Evolutionary conservation across 2,888 invertebrate genomes (phyloP).

Genomic region (Tubulanus polymorphus): DNA sequence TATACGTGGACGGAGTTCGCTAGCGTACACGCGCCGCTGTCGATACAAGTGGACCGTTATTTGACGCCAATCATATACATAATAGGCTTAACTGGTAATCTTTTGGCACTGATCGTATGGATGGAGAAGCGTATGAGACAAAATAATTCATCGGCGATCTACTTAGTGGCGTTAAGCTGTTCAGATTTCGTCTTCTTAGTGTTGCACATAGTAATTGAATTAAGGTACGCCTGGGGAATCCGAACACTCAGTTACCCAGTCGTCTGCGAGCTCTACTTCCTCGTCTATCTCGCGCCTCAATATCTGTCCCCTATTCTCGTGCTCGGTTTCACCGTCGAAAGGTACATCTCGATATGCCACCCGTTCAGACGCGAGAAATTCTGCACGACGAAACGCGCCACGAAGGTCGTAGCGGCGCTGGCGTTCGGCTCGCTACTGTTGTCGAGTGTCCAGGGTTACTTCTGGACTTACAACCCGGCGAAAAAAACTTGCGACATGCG

Average conservation of each 20-base stretch:
- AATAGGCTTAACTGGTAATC: constrained; percentile 46
- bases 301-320: constrained; percentile 48
- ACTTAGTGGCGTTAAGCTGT: constrained; percentile 45
- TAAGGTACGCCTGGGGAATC: constrained; percentile 46
- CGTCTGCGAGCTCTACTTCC: constrained; percentile 41
- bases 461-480: constrained; percentile 39
- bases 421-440: constrained; percentile 28
- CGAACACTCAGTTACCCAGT: constrained; percentile 22
- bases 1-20: constrained; percentile 10
- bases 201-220: constrained; percentile 43
- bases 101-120: constrained; percentile 47
- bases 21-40: constrained; percentile 28
- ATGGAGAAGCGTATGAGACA: constrained; percentile 37
- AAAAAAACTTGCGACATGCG: constrained; percentile 31
- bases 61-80: constrained; percentile 47
- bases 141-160: constrained; percentile 50
- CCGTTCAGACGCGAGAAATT: constrained; percentile 42
- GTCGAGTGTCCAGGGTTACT: constrained; percentile 39
- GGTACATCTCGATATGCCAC: constrained; percentile 48
- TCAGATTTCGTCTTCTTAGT: constrained; percentile 40
- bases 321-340: constrained; percentile 49
- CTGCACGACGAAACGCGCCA: constrained; percentile 44
- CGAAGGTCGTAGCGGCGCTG: constrained; percentile 30
- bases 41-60: constrained; percentile 37
- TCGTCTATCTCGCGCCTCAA: constrained; percentile 39